phyloP scores from a whole-genome alignment of 2,888 invertebrate genomes.

The Lycia hirtaria region DNA sequence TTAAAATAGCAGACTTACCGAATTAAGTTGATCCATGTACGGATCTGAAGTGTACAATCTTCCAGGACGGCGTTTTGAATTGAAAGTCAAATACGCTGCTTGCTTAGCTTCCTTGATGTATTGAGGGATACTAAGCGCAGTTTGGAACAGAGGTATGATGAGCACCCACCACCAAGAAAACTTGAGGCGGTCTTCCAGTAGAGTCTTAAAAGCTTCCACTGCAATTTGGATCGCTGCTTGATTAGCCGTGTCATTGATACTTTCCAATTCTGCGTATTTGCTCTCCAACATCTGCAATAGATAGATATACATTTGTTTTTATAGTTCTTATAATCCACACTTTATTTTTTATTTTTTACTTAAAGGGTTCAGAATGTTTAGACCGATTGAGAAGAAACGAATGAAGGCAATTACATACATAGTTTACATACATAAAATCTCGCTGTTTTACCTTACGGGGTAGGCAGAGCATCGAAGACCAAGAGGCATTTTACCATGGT shows the following conservation, averaged over 20 bases:
- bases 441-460: too few relatives aligned
- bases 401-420: too few relatives aligned
- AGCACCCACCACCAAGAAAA: conserved; percentile 14
- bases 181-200: conserved; percentile 1
- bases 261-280: conserved; percentile 20
- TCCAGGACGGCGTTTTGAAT: conserved; percentile 1
- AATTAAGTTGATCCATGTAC: not conserved
- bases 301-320: too few relatives aligned
- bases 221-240: conserved; percentile 7
- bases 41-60: not conserved
- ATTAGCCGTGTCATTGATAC: conserved; percentile 29
- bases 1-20: too few relatives aligned
- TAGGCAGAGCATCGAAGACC: too few relatives aligned
- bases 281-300: conserved; percentile 25
- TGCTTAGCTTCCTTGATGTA: conserved; percentile 4
- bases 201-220: not conserved
- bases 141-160: not conserved
- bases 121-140: not conserved
- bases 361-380: too few relatives aligned
- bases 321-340: too few relatives aligned
- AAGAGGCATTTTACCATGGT: too few relatives aligned
- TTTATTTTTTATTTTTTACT: too few relatives aligned
- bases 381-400: too few relatives aligned
- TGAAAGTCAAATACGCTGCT: not conserved
- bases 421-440: conserved; percentile 3